These are phyloP conservation scores for Scotopteryx bipunctaria DNA, from an alignment of 2,888 invertebrate species.

Conservation along the genomic window DNA sequence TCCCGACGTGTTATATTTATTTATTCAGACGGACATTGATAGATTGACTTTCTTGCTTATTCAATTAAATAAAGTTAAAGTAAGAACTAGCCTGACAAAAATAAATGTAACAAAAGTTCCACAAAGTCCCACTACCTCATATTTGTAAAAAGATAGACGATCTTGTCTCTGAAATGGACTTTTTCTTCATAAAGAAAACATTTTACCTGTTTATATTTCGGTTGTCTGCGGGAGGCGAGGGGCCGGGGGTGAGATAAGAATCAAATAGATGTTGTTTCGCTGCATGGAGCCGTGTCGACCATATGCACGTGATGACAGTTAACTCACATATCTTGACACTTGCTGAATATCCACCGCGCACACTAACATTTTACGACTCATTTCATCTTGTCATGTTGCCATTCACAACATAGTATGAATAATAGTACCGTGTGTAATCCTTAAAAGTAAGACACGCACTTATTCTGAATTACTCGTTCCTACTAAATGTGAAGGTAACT, in stretches of 20 bases:
- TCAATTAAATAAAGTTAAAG: no score
- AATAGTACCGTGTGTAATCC: constrained; percentile 17
- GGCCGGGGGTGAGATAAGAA: constrained; percentile 73
- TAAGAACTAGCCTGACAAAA: constrained; percentile 32
- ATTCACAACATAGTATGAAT: constrained; percentile 22
- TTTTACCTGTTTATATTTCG: constrained; percentile 77
- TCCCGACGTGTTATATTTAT: no score
- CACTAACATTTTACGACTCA: constrained; percentile 30
- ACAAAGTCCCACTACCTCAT: constrained; percentile 43
- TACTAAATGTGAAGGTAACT: constrained; percentile 25
- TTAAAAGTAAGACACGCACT: constrained; percentile 23
- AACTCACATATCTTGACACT: constrained; percentile 71
- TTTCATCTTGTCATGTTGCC: constrained; percentile 20
- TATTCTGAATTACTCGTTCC: constrained; percentile 16
- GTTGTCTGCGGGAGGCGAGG: constrained; percentile 56
- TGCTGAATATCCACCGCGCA: constrained; percentile 40
- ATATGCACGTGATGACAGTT: constrained; percentile 74
- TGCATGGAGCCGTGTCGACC: constrained; percentile 71
- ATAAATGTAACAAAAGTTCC: constrained; percentile 43
- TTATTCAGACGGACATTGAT: no score
- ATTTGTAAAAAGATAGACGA: constrained; percentile 60
- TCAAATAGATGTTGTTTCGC: constrained; percentile 83
- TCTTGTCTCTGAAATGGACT: constrained; percentile 67
- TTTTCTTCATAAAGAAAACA: constrained; percentile 70
- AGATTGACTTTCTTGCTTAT: no score